Evolutionary conservation across 2,888 invertebrate genomes (phyloP).

Genomic region (Eudasyphora cyanicolor): DNA sequence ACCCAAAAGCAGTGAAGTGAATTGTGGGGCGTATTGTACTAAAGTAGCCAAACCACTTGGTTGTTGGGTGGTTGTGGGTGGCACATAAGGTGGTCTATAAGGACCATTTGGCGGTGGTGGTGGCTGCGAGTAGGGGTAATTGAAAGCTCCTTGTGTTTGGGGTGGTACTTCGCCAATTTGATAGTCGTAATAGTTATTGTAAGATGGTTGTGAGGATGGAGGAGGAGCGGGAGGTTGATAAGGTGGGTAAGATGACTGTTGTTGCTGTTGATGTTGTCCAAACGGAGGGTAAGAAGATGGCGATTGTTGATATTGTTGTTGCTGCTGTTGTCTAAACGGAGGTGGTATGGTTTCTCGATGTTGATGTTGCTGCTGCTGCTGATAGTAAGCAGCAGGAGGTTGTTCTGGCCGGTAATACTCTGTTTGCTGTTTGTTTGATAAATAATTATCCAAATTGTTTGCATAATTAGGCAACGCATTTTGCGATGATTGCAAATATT

Average conservation of each 20-base stretch:
- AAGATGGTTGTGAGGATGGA: conserved; percentile 39
- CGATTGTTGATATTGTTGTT: conserved; percentile 48
- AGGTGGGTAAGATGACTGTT: conserved; percentile 17
- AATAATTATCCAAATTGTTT: conserved; percentile 78
- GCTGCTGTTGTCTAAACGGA: conserved; percentile 50
- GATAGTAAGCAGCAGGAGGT: conserved; percentile 47
- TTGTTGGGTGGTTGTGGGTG: conserved; percentile 19
- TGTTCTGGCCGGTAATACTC: conserved; percentile 50
- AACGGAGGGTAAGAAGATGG: conserved; percentile 59
- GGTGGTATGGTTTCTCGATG: conserved; percentile 35
- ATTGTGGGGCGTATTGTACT: conserved; percentile 78
- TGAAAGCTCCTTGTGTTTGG: conserved; percentile 55
- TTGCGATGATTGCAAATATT: conserved; percentile 62
- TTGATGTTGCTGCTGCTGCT: conserved; percentile 55
- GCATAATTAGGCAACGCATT: conserved; percentile 76
- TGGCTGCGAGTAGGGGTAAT: conserved; percentile 67
- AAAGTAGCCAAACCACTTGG: conserved; percentile 72
- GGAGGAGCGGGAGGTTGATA: conserved; percentile 17
- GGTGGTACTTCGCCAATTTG: conserved; percentile 76
- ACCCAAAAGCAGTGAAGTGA: conserved; percentile 75
- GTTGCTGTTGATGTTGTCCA: conserved; percentile 24
- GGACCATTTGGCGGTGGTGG: conserved; percentile 57
- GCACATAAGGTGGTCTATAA: conserved; percentile 67
- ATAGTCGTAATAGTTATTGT: conserved; percentile 74
- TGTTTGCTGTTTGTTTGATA: conserved; percentile 67